Evolutionary conservation across 1,140 invertebrate genomes (phyloP), one percentile per base, ranked within the genome.

Genomic region (Pteromalus puparum): DNA sequence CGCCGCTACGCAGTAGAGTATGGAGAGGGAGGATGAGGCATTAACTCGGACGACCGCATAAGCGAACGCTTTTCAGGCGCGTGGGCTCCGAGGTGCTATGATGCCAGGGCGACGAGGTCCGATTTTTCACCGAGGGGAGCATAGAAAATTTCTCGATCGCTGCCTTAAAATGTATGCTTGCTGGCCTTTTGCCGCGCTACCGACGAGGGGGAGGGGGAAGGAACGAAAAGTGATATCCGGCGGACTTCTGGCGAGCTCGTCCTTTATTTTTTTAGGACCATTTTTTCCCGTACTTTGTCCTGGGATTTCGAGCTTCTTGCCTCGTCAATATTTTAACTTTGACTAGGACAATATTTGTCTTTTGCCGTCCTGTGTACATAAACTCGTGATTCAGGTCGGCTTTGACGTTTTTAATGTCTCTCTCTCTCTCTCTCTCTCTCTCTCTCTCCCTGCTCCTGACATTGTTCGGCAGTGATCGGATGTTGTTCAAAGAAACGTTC

Each of bases 281-380:
- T 10, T 26, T 74, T 61, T 82, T 75, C 13, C 10, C 81, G 18
- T 42, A 10, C 15, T 48, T 30, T 34, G 26, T 68, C 42, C 68
- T 82, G 65, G 28, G 75, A 78, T 83, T 73, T 65, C n/a, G n/a
- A 30, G 24, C 65, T 61, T 72, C 46, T 73, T 61, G 26, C 38
- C 42, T 67, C n/a, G 76, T 79, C 61, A 78, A 77, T 83, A 73
- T 83, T 83, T 79, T 73, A 83, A 83, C 67, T 78, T 79, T 34
- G 67, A 67, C 67, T 78, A 38, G 21, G 1, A 61, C 21, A 83
- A 83, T 83, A 79, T 83, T 83, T 83, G 38, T 74, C 34, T 7
- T 68, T 30, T 13, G 7, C 9, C 42, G 46, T 53, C 67, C 24
- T 70, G 10, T 70, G 28, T 28, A 70, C 67, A 26, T 70, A 13